Evolutionary conservation across 1,140 invertebrate species (phyloP).

Genomic region (Druon quercuslanigerum): DNA sequence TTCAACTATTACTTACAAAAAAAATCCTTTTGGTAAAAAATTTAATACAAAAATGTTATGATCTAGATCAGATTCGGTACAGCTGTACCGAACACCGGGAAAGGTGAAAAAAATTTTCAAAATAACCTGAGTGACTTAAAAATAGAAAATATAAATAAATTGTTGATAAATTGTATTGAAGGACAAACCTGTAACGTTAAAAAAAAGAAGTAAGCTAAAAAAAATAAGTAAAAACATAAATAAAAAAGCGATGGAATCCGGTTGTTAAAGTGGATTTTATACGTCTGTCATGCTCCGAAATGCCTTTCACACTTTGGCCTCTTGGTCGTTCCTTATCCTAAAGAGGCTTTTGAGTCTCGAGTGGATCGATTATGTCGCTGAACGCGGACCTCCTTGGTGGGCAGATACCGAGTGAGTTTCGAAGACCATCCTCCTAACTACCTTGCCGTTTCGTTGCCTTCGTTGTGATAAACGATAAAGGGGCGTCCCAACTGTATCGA

Average conservation of each 20-base stretch:
- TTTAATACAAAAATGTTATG: too few relatives aligned
- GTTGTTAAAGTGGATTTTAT: constrained; percentile 22
- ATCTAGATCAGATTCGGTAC: too few relatives aligned
- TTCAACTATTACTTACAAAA: too few relatives aligned
- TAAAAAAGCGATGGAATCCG: neutral
- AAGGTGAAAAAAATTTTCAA: neutral
- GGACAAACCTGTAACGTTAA: neutral
- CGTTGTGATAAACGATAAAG: constrained; percentile 1
- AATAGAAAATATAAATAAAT: neutral
- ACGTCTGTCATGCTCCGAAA: constrained; percentile 20
- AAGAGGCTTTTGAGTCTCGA: constrained; percentile 29
- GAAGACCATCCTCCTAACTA: constrained; percentile 1
- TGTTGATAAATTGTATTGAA: neutral
- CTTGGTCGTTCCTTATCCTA: constrained; percentile 20
- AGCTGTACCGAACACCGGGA: too few relatives aligned
- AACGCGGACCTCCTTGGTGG: constrained; percentile 18
- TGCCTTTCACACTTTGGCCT: constrained; percentile 27
- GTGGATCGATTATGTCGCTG: constrained; percentile 27
- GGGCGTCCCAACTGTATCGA: constrained; percentile 6
- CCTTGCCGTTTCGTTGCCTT: neutral
- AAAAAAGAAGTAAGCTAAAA: neutral
- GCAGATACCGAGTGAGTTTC: constrained; percentile 4
- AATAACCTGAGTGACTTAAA: neutral
- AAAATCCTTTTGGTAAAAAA: too few relatives aligned
- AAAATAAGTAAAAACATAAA: too few relatives aligned